phyloP scores from a whole-genome alignment of 2,888 invertebrate genomes.

The Eupeodes latifasciatus region DNA sequence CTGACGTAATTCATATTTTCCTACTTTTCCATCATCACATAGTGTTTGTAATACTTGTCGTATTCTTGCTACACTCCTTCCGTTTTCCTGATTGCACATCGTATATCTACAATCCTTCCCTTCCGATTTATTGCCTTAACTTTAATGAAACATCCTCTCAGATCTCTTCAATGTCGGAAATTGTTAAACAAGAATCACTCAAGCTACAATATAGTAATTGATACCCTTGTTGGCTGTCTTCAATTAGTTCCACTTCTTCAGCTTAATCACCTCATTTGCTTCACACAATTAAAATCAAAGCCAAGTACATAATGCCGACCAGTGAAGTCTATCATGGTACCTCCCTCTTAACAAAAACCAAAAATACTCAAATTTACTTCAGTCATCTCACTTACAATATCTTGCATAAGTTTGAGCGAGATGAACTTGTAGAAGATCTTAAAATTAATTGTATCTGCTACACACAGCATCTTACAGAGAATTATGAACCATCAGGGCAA shows the following conservation, averaged over 20 bases:
- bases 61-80: too few species aligned
- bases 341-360: not conserved
- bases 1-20: too few species aligned
- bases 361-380: not conserved
- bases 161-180: not conserved
- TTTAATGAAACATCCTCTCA: not conserved
- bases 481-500: not conserved
- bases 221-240: constrained; percentile 48
- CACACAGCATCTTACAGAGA: not conserved
- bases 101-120: too few species aligned
- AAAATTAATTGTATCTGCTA: not conserved
- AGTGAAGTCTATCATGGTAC: not conserved
- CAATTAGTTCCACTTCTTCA: constrained; percentile 41
- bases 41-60: too few species aligned
- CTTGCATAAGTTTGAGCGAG: not conserved
- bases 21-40: too few species aligned
- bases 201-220: constrained; percentile 2
- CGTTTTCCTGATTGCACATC: too few species aligned
- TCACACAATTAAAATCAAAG: constrained; percentile 61
- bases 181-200: constrained; percentile 23
- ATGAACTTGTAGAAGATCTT: not conserved
- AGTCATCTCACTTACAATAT: not conserved
- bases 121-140: not conserved
- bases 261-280: constrained; percentile 65
- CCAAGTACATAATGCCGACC: constrained; percentile 5